Percentiles rank a stretch among this genome's conserved stretches.
Evolutionary conservation across 2,888 invertebrate species (phyloP).

Genomic region (Plagodis dolabraria): DNA sequence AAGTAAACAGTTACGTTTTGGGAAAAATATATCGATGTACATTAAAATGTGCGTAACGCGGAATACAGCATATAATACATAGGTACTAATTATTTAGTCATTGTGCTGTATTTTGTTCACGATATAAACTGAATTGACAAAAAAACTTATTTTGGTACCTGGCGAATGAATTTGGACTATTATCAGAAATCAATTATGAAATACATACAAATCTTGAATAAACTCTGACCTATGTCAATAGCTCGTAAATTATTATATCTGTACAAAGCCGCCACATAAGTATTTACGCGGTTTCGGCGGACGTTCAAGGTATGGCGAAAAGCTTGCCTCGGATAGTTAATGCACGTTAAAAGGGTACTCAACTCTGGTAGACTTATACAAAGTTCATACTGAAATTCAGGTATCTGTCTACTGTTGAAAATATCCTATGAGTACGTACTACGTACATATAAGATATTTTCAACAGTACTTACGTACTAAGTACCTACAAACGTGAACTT

Average conservation of each 20-base stretch:
- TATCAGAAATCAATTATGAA: background rate
- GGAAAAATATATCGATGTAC: background rate
- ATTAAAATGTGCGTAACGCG: no score
- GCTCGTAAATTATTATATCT: conserved; percentile 1
- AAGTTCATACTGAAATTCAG: background rate
- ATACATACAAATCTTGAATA: background rate
- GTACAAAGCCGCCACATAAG: background rate
- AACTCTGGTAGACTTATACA: background rate
- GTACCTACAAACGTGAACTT: no score
- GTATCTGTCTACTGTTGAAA: conserved; percentile 3
- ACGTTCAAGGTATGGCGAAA: conserved; percentile 18
- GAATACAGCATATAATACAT: no score
- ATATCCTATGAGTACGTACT: background rate
- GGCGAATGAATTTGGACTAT: background rate
- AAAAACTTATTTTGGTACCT: background rate
- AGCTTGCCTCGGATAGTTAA: conserved; percentile 21
- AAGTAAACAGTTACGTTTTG: conserved; percentile 1
- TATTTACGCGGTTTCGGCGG: background rate
- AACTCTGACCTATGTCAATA: background rate
- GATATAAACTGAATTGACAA: no score
- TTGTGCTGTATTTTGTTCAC: no score
- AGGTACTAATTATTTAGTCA: no score
- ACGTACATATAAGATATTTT: no score
- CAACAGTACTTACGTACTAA: no score
- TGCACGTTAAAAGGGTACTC: conserved; percentile 23